A percentile compares a stretch with the other conserved stretches of the same genome.
Evolutionary conservation across 2,888 invertebrate genomes (phyloP).

Genomic region (Aspidiotus rigidus): DNA sequence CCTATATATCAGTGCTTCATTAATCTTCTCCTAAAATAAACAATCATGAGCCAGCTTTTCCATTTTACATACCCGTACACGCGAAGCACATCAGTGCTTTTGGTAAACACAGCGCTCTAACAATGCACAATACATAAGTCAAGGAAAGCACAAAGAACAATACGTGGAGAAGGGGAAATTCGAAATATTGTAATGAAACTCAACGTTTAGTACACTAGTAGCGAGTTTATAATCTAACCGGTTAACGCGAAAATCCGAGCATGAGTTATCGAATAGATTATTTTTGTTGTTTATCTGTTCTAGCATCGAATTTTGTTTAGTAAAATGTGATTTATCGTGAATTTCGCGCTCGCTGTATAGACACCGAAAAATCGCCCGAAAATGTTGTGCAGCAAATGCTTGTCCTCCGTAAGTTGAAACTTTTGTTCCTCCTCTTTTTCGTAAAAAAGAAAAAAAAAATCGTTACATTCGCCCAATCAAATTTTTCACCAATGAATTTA

Average conservation of each 20-base stretch:
- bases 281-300: neutral
- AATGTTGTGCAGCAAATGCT: constrained; percentile 26
- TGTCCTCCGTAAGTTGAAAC: constrained; percentile 20
- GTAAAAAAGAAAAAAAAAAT: too few relatives aligned
- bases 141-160: neutral
- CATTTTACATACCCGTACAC: too few relatives aligned
- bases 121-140: constrained; percentile 5
- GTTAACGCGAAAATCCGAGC: constrained; percentile 19
- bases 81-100: neutral
- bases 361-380: neutral
- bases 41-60: too few relatives aligned
- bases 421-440: constrained; percentile 1
- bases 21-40: too few relatives aligned
- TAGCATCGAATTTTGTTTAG: constrained; percentile 17
- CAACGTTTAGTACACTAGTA: constrained; percentile 17
- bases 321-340: constrained; percentile 11
- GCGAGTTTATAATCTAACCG: constrained; percentile 30
- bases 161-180: constrained; percentile 26
- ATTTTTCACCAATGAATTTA: too few relatives aligned
- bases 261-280: constrained; percentile 18
- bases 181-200: constrained; percentile 23
- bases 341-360: neutral
- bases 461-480: too few relatives aligned
- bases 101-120: neutral
- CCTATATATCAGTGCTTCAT: too few relatives aligned